Evolutionary conservation across 2,113 vertebrate species (phyloP).

Genomic region (Campylomormyrus numenius): DNA sequence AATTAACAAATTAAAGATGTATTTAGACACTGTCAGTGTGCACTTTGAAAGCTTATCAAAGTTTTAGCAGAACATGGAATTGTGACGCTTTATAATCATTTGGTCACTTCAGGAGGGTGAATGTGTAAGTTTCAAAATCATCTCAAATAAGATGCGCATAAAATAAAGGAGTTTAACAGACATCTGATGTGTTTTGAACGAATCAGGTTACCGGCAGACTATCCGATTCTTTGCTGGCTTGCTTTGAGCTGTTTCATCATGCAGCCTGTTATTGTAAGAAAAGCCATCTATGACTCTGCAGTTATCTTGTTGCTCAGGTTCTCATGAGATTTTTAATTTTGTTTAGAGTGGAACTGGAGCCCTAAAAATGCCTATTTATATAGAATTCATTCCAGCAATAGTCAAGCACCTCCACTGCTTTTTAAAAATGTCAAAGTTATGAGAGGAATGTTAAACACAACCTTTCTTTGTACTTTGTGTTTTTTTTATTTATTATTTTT

Average conservation of each 20-base stretch:
- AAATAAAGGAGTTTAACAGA: not conserved
- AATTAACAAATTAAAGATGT: not conserved
- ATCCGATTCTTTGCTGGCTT: not conserved
- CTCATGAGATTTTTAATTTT: not conserved
- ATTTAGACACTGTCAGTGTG: not conserved
- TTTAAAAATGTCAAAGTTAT: slow-evolving; percentile 24
- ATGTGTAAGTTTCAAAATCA: not conserved
- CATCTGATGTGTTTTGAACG: not conserved
- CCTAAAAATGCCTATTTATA: not conserved
- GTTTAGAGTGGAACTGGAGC: not conserved
- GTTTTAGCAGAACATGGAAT: not conserved
- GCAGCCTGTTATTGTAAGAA: not conserved
- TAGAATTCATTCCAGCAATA: not conserved
- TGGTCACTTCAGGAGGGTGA: not conserved
- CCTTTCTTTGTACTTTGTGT: not conserved
- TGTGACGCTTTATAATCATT: not conserved
- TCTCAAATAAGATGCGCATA: not conserved
- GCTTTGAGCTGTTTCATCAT: not conserved
- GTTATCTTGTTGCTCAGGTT: not conserved
- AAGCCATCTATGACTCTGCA: not conserved
- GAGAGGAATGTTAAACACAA: slow-evolving; percentile 35
- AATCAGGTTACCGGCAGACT: not conserved
- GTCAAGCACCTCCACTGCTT: not conserved
- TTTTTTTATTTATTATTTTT: not conserved
- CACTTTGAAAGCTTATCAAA: not conserved